These are phyloP conservation scores for Protobothrops mucrosquamatus DNA, from an alignment of 2,113 vertebrate genomes.

Conservation along the genomic window DNA sequence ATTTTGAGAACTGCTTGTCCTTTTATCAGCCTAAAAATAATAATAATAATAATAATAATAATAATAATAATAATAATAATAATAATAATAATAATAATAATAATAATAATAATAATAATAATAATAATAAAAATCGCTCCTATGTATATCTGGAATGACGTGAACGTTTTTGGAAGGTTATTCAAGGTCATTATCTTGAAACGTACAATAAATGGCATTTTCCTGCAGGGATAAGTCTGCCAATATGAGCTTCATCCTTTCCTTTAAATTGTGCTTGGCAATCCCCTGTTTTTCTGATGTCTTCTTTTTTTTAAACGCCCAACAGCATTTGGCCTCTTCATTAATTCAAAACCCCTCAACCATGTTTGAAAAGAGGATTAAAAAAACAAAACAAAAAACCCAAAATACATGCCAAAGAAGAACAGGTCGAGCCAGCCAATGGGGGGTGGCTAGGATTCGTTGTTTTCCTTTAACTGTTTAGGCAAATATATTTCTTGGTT, in stretches of 20 bases:
- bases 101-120: too few species aligned
- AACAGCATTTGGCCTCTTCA: background rate
- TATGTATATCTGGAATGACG: background rate
- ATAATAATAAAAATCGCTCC: too few species aligned
- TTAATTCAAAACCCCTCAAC: conserved; percentile 3
- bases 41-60: too few species aligned
- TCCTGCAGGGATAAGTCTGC: too few species aligned
- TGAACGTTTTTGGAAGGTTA: background rate
- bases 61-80: background rate
- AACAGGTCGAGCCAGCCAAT: background rate
- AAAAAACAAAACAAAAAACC: background rate
- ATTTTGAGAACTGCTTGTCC: background rate
- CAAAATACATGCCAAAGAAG: background rate
- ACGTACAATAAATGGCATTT: background rate
- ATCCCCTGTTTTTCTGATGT: background rate
- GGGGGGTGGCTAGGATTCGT: background rate
- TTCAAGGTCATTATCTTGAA: background rate
- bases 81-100: background rate
- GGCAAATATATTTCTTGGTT: background rate
- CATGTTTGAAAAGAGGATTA: background rate
- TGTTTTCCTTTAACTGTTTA: conserved; percentile 6
- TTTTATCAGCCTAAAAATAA: background rate
- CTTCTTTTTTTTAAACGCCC: background rate
- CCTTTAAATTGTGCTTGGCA: background rate
- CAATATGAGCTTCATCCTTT: background rate